phyloP scores from a whole-genome alignment of 2,888 invertebrate species.

The Entomobrya multifasciata region DNA sequence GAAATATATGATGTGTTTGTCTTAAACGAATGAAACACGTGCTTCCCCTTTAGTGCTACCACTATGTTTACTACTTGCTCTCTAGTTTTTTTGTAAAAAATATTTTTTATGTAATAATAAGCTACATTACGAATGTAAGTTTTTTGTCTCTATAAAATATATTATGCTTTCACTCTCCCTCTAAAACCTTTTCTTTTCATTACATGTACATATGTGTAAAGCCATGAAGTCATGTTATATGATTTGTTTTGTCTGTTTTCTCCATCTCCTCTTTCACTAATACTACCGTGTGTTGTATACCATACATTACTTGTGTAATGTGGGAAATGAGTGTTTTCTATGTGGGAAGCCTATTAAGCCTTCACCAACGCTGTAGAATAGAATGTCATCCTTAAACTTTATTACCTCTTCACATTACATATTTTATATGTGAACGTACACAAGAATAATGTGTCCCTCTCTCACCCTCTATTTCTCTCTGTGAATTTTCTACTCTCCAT shows the following conservation, averaged over 20 bases:
- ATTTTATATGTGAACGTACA: slow-evolving; percentile 49
- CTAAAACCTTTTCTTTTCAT: slow-evolving; percentile 13
- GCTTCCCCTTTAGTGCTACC: slow-evolving; percentile 28
- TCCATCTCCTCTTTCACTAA: background rate
- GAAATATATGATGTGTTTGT: slow-evolving; percentile 34
- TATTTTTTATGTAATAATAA: background rate
- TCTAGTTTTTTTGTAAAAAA: slow-evolving; percentile 15
- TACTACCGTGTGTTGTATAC: background rate
- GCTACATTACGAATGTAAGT: background rate
- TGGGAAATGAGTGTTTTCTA: background rate
- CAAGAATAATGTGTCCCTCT: slow-evolving; percentile 57
- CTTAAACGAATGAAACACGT: slow-evolving; percentile 51
- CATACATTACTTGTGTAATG: background rate
- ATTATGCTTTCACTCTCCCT: background rate
- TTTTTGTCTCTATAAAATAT: background rate
- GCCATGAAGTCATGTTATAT: slow-evolving; percentile 34
- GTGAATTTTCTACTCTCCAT: background rate
- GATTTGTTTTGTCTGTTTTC: background rate
- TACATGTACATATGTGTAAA: slow-evolving; percentile 17
- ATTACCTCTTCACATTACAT: slow-evolving; percentile 68
- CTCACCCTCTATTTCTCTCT: background rate
- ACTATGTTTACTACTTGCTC: background rate
- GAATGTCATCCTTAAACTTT: slow-evolving; percentile 69
- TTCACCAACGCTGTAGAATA: slow-evolving; percentile 60
- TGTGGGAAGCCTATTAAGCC: slow-evolving; percentile 57